Evolutionary conservation across 2,888 invertebrate species (phyloP).

Genomic region (Drosophila flavopinicola): DNA sequence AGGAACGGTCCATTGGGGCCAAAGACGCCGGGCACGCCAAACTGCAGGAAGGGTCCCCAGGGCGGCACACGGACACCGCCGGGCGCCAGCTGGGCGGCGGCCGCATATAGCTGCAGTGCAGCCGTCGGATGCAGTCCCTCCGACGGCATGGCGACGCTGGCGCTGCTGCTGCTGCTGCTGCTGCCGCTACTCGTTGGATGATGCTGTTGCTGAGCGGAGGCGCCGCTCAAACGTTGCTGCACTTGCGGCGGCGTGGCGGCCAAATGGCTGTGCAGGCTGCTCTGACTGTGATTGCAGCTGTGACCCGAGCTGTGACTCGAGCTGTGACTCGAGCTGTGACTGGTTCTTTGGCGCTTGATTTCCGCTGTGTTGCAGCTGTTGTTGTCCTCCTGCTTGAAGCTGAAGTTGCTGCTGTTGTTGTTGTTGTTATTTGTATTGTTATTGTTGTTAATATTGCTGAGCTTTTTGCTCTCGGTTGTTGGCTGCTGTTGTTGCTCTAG

Average conservation of each 20-base stretch:
- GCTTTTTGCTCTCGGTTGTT: constrained; percentile 24
- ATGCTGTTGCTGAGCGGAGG: constrained; percentile 11
- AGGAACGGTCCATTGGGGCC: constrained; percentile 81
- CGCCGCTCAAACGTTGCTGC: constrained; percentile 45
- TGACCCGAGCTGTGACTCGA: constrained; percentile 23
- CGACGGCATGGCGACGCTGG: constrained; percentile 73
- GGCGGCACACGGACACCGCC: constrained; percentile 83
- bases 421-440: constrained; percentile 18
- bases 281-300: constrained; percentile 27
- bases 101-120: constrained; percentile 82
- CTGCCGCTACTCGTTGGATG: constrained; percentile 14
- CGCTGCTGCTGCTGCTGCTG: constrained; percentile 20
- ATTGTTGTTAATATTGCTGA: constrained; percentile 17
- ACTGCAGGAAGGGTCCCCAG: constrained; percentile 82
- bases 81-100: constrained; percentile 83
- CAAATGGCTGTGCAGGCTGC: constrained; percentile 35
- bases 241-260: constrained; percentile 48
- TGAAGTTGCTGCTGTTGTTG: constrained; percentile 28
- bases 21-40: constrained; percentile 83
- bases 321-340: constrained; percentile 34
- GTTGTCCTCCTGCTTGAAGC: constrained; percentile 50
- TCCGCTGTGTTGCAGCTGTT: constrained; percentile 28
- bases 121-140: constrained; percentile 83
- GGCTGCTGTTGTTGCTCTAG: constrained; percentile 73
- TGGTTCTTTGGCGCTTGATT: constrained; percentile 43